These are phyloP conservation scores for Temnopleurus reevesii DNA, from an alignment of 53 echinoderm and acorn worm genomes.

Conservation along the genomic window DNA sequence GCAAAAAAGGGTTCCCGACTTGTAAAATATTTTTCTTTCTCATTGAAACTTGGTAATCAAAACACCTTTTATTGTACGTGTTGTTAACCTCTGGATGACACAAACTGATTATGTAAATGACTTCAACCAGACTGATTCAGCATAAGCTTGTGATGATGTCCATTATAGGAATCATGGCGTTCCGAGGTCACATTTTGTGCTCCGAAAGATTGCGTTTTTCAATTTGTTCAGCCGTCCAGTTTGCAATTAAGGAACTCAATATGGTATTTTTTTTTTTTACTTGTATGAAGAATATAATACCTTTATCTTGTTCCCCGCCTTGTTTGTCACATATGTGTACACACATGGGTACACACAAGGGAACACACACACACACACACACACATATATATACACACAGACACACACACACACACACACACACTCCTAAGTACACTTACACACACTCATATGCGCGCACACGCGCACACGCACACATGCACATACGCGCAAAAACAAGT, in stretches of 20 bases:
- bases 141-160: too few relatives aligned
- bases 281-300: background rate
- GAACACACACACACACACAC: background rate
- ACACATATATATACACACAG: background rate
- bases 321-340: background rate
- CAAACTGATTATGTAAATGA: slow-evolving; percentile 3
- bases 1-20: too few relatives aligned
- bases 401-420: background rate
- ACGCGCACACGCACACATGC: too few relatives aligned
- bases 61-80: background rate
- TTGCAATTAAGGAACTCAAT: background rate
- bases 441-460: too few relatives aligned
- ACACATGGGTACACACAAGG: background rate
- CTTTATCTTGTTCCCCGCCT: background rate
- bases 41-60: background rate
- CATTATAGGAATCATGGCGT: background rate
- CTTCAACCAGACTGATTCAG: background rate
- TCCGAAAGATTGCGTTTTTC: background rate
- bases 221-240: slow-evolving; percentile 22
- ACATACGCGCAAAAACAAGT: too few relatives aligned
- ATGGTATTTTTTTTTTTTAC: background rate
- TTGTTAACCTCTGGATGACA: too few relatives aligned
- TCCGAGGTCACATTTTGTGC: slow-evolving; percentile 19
- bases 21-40: too few relatives aligned
- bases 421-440: too few relatives aligned